These are phyloP conservation scores for Sceloporus undulatus DNA, from an alignment of 2,113 vertebrate genomes.

Conservation along the genomic window DNA sequence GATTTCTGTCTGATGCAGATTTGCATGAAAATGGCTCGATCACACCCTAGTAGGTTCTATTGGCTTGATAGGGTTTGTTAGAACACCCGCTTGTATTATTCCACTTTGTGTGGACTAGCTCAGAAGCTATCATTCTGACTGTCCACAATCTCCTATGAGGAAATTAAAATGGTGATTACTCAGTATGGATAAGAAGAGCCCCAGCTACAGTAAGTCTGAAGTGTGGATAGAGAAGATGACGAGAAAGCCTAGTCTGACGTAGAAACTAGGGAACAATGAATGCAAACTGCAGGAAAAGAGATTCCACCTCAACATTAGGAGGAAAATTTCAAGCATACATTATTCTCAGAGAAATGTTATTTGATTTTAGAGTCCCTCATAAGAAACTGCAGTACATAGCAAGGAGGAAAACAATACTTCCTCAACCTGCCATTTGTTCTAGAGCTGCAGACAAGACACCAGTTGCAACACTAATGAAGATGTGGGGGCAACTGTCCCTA, in stretches of 20 bases:
- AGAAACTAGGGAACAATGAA: neutral
- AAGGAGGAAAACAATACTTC: neutral
- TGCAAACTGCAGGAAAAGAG: too few species aligned
- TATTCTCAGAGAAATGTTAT: neutral
- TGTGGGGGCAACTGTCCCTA: neutral
- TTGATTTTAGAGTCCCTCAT: neutral
- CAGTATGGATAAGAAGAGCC: neutral
- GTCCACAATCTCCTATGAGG: neutral
- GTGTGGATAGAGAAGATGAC: neutral
- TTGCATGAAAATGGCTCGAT: neutral
- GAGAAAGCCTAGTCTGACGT: neutral
- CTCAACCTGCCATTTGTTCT: neutral
- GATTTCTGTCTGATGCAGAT: too few species aligned
- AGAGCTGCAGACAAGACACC: neutral
- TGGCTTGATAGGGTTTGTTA: neutral
- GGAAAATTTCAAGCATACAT: neutral
- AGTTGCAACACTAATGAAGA: neutral
- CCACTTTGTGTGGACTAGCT: neutral
- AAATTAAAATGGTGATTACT: neutral
- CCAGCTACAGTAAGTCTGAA: neutral
- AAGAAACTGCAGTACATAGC: neutral
- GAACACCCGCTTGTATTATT: neutral
- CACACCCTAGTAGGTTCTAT: neutral
- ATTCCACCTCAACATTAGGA: neutral
- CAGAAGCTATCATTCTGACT: neutral